Evolutionary conservation across 2,113 vertebrate genomes (phyloP).

Genomic region (Delphinus delphis): DNA sequence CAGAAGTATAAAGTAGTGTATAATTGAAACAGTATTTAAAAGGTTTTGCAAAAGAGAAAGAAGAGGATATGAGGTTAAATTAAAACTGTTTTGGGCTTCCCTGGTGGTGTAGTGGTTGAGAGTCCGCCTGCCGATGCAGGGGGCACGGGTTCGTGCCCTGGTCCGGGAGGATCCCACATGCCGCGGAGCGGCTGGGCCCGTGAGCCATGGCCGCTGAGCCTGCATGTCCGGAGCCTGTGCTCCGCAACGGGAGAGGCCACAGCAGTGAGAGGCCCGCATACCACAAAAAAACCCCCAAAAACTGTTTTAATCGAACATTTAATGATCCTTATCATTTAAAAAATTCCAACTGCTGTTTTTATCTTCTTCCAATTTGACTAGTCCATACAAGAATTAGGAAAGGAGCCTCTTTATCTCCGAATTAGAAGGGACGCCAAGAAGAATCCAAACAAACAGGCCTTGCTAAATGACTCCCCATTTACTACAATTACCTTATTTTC

Average conservation of each 20-base stretch:
- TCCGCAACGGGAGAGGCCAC: too few relatives aligned
- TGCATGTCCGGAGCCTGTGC: too few relatives aligned
- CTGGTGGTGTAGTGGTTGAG: too few relatives aligned
- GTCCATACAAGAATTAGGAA: not conserved
- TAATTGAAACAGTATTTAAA: not conserved
- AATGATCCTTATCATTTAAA: conserved; percentile 79
- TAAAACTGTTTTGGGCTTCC: not conserved
- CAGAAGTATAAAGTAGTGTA: not conserved
- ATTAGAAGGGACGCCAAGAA: not conserved
- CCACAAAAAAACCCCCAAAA: not conserved
- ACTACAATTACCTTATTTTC: not conserved
- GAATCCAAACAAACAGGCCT: not conserved
- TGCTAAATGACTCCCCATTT: not conserved
- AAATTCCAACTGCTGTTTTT: conserved; percentile 88
- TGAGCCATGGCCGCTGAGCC: too few relatives aligned
- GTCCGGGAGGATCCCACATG: too few relatives aligned
- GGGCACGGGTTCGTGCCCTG: too few relatives aligned
- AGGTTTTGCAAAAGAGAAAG: not conserved
- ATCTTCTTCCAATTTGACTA: not conserved
- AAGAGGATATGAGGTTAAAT: not conserved
- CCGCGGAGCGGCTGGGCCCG: too few relatives aligned
- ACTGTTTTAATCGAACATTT: not conserved
- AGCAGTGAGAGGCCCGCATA: too few relatives aligned
- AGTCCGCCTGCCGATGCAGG: too few relatives aligned
- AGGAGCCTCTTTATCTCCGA: not conserved